Percentiles rank a stretch among this genome's conserved stretches.
Conservation (phyloP, 2,888 invertebrate species). For the Drosophila setosimentum region DNA sequence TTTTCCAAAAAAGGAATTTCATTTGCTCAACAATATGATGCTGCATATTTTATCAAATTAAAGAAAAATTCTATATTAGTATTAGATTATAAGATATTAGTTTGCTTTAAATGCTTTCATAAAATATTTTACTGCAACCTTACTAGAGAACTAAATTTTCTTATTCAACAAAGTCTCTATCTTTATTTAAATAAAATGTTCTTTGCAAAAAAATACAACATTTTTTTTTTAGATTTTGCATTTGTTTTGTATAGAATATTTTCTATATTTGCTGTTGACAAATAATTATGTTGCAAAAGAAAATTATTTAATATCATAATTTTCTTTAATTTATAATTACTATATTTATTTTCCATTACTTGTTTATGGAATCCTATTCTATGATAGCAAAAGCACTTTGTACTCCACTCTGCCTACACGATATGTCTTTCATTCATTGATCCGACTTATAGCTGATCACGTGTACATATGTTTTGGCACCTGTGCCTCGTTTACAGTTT, state of each 20-base stretch:
- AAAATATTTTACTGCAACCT: background rate
- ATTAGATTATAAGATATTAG: background rate
- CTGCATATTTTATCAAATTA: background rate
- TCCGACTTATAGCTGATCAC: slow-evolving; percentile 76
- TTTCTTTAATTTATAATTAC: too few relatives aligned
- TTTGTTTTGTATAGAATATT: background rate
- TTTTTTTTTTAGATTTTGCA: background rate
- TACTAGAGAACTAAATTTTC: background rate
- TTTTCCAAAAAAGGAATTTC: background rate
- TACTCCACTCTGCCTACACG: slow-evolving; percentile 21
- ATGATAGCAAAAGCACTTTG: slow-evolving; percentile 4
- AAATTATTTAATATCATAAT: too few relatives aligned
- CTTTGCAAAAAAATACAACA: background rate
- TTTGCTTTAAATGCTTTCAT: background rate
- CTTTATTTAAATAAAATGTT: background rate
- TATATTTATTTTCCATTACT: background rate
- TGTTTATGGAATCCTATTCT: background rate
- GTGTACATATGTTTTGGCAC: slow-evolving; percentile 71
- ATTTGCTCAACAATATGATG: background rate
- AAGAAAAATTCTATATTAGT: too few relatives aligned
- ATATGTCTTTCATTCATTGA: slow-evolving; percentile 75
- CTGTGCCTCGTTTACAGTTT: slow-evolving; percentile 50
- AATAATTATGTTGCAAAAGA: background rate
- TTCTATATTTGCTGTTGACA: background rate
- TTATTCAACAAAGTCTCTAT: background rate